Percentiles rank a stretch among this genome's conserved stretches.
Evolutionary conservation across 2,888 invertebrate genomes (phyloP).

Genomic region (Tipula lateralis): DNA sequence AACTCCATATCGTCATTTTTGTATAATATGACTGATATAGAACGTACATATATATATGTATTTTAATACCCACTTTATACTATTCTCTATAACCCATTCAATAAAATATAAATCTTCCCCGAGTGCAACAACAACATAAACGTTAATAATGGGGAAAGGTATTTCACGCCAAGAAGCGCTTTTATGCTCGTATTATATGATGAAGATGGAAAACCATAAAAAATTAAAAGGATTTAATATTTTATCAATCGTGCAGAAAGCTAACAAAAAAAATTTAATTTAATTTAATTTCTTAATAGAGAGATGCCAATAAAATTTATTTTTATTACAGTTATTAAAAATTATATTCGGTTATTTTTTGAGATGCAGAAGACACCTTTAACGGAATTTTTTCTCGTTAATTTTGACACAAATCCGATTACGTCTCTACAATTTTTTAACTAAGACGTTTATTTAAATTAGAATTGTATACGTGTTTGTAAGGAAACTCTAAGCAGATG

Average conservation of each 20-base stretch:
- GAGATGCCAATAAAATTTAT: neutral
- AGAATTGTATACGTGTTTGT: neutral
- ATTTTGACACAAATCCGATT: neutral
- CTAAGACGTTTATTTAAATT: neutral
- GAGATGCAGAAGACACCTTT: conserved; percentile 20
- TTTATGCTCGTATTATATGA: neutral
- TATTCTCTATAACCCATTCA: neutral
- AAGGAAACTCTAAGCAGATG: neutral
- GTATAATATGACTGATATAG: neutral
- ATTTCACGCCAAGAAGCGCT: conserved; percentile 1
- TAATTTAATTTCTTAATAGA: conserved; percentile 13
- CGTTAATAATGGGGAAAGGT: neutral
- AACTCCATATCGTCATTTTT: neutral
- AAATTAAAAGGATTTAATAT: conserved; percentile 15
- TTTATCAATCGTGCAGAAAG: conserved; percentile 19
- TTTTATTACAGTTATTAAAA: conserved; percentile 5
- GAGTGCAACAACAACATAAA: neutral
- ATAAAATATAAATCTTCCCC: neutral
- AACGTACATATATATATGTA: no score
- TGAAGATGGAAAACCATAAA: neutral
- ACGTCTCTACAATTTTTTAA: neutral
- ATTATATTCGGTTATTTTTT: neutral
- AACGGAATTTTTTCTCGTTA: neutral
- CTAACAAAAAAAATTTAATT: neutral
- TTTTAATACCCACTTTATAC: neutral